Conservation (phyloP, 2,888 invertebrate genomes). For the Seira sanloemensis region DNA sequence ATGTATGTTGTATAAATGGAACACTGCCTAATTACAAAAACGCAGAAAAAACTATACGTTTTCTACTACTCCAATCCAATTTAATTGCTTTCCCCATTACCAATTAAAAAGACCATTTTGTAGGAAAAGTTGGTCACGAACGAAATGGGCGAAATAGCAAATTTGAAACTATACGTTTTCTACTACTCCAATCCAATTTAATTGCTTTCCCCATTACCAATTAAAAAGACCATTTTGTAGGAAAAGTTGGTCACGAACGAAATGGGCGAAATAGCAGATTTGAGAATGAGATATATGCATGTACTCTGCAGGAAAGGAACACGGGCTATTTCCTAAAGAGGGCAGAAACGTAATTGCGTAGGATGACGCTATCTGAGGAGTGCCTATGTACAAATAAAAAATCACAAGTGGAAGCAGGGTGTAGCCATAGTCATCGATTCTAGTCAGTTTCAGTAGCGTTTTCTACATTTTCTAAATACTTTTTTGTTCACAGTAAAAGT, state of each 20-base stretch:
- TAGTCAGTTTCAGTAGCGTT: no score
- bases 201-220: slow-evolving; percentile 33
- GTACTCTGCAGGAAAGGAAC: slow-evolving; percentile 10
- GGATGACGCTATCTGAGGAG: slow-evolving; percentile 35
- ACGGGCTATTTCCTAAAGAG: slow-evolving; percentile 24
- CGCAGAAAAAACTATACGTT: no score
- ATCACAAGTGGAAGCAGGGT: no score
- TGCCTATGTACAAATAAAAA: background rate
- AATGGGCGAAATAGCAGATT: slow-evolving; percentile 32
- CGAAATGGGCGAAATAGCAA: slow-evolving; percentile 22
- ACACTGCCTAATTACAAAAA: background rate
- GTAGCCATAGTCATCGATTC: no score
- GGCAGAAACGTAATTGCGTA: slow-evolving; percentile 54
- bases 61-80: no score
- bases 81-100: slow-evolving; percentile 23
- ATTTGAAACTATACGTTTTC: slow-evolving; percentile 26
- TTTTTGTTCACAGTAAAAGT: no score
- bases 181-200: no score
- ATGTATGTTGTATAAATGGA: background rate
- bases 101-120: slow-evolving; percentile 46
- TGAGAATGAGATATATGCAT: slow-evolving; percentile 27
- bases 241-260: slow-evolving; percentile 45
- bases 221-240: slow-evolving; percentile 35
- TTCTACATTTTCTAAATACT: no score
- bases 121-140: slow-evolving; percentile 44